phyloP scores from a whole-genome alignment of 2,113 vertebrate species.

The Datnioides undecimradiatus region DNA sequence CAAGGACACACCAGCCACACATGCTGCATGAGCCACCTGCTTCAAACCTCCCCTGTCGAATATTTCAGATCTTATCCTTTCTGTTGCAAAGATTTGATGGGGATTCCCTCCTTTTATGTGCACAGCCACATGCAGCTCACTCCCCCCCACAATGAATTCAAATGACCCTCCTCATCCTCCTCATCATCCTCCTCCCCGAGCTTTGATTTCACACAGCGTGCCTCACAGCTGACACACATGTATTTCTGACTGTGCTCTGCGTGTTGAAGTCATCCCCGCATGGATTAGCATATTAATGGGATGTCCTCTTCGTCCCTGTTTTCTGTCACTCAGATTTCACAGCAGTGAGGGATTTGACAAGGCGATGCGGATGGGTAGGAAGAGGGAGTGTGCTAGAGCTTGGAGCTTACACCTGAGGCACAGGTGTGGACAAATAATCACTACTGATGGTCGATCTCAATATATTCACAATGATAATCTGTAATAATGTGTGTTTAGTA shows the following conservation, averaged over 20 bases:
- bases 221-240: constrained; percentile 41
- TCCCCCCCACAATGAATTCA: not conserved
- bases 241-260: constrained; percentile 54
- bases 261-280: constrained; percentile 64
- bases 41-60: not conserved
- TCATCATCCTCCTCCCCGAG: constrained; percentile 6
- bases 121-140: no score
- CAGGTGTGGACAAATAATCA: constrained; percentile 23
- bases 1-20: constrained; percentile 45
- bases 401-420: constrained; percentile 8
- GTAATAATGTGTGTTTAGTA: no score
- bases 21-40: not conserved
- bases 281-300: constrained; percentile 78
- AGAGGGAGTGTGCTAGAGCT: not conserved
- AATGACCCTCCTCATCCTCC: constrained; percentile 6
- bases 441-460: not conserved
- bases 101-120: constrained; percentile 44
- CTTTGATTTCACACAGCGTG: constrained; percentile 45
- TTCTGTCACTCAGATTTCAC: constrained; percentile 68
- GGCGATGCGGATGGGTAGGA: constrained; percentile 8
- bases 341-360: constrained; percentile 27
- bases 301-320: constrained; percentile 72
- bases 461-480: not conserved
- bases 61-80: not conserved
- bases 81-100: not conserved